These are phyloP conservation scores for Entomobrya proxima DNA, from an alignment of 2,888 invertebrate genomes.

Conservation along the genomic window DNA sequence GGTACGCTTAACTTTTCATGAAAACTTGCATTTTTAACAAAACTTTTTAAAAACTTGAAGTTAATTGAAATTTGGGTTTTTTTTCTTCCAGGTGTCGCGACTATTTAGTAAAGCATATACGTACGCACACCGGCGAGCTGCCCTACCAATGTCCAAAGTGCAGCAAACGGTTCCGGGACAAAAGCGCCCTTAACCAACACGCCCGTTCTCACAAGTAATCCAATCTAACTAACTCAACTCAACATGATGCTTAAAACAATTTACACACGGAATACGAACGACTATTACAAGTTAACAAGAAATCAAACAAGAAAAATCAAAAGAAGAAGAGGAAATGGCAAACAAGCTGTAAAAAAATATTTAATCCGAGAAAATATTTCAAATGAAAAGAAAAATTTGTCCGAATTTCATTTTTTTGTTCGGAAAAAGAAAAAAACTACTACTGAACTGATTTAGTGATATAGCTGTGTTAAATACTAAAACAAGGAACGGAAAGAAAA, in stretches of 20 bases:
- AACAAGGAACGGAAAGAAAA: slow-evolving; percentile 58
- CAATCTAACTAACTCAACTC: slow-evolving; percentile 54
- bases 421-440: too few relatives aligned
- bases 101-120: slow-evolving; percentile 72
- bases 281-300: slow-evolving; percentile 45
- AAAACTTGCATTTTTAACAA: too few relatives aligned
- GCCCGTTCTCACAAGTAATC: slow-evolving; percentile 73
- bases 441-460: slow-evolving; percentile 71
- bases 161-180: slow-evolving; percentile 73
- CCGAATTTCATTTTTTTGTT: slow-evolving; percentile 67
- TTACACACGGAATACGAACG: too few relatives aligned
- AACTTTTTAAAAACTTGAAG: too few relatives aligned
- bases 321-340: slow-evolving; percentile 27
- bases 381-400: slow-evolving; percentile 51
- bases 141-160: slow-evolving; percentile 73
- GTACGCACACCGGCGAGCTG: slow-evolving; percentile 72
- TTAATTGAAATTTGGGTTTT: not conserved
- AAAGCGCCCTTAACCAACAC: slow-evolving; percentile 74
- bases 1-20: too few relatives aligned
- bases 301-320: slow-evolving; percentile 19
- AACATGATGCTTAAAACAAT: slow-evolving; percentile 66
- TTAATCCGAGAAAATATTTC: not conserved
- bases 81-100: slow-evolving; percentile 65
- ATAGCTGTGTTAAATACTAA: slow-evolving; percentile 70
- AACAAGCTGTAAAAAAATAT: slow-evolving; percentile 9